phyloP scores from a whole-genome alignment of 1,140 invertebrate genomes.

The Dysdera silvatica region DNA sequence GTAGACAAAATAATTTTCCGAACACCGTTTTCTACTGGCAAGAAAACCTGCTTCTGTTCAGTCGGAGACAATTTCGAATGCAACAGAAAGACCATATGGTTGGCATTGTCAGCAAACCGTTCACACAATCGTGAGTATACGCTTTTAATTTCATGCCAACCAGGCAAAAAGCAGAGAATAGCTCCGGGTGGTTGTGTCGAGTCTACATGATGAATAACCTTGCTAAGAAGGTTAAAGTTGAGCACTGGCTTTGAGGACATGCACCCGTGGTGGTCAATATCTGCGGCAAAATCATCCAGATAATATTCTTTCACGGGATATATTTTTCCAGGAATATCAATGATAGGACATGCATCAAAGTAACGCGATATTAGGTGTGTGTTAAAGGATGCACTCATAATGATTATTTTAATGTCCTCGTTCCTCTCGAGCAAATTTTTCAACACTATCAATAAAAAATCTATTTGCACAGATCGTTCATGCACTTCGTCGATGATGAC shows the following conservation, averaged over 20 bases:
- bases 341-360: slow-evolving; percentile 71
- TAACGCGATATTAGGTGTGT: slow-evolving; percentile 83
- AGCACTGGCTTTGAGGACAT: not conserved
- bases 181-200: slow-evolving; percentile 47
- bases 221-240: slow-evolving; percentile 17
- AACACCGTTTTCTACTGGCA: slow-evolving; percentile 46
- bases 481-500: slow-evolving; percentile 91
- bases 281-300: slow-evolving; percentile 52
- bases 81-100: slow-evolving; percentile 49
- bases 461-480: slow-evolving; percentile 88
- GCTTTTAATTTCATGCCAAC: slow-evolving; percentile 50
- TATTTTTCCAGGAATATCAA: slow-evolving; percentile 88
- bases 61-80: slow-evolving; percentile 60
- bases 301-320: slow-evolving; percentile 84
- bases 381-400: slow-evolving; percentile 96
- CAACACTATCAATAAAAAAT: slow-evolving; percentile 80
- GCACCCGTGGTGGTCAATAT: not conserved
- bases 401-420: slow-evolving; percentile 62
- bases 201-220: slow-evolving; percentile 33
- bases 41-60: slow-evolving; percentile 67
- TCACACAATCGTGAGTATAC: slow-evolving; percentile 32
- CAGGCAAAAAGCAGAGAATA: slow-evolving; percentile 52
- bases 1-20: slow-evolving; percentile 88
- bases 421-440: slow-evolving; percentile 54
- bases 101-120: slow-evolving; percentile 37